Evolutionary conservation across 2,797 vertebrate species (phyloP).

Genomic region (Apogon hyalosoma): DNA sequence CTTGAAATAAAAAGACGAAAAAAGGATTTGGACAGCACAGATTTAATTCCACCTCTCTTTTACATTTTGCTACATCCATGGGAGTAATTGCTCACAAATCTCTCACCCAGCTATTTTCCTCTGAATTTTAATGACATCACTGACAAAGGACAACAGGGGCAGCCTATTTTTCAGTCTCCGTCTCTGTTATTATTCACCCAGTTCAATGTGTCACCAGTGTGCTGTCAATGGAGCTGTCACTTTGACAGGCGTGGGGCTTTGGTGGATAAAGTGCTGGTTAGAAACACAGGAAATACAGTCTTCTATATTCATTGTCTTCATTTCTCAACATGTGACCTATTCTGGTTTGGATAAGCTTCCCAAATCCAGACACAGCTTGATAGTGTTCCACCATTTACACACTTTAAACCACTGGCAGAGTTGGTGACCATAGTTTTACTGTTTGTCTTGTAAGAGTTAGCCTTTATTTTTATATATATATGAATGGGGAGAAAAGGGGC

Average conservation of each 20-base stretch:
- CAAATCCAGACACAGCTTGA: conserved; percentile 63
- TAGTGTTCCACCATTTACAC: conserved; percentile 43
- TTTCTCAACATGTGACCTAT: conserved; percentile 56
- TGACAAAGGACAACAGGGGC: conserved; percentile 58
- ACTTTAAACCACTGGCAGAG: conserved; percentile 39
- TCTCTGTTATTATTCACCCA: conserved; percentile 59
- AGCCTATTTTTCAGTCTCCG: conserved; percentile 51
- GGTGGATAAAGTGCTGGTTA: conserved; percentile 39
- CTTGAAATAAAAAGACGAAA: neutral
- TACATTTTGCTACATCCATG: conserved; percentile 27
- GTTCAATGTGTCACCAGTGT: conserved; percentile 63
- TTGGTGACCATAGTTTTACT: conserved; percentile 8
- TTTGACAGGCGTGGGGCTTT: conserved; percentile 44
- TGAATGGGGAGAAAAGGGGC: too few relatives aligned
- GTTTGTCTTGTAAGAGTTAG: neutral
- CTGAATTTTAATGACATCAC: conserved; percentile 59
- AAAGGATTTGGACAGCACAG: neutral
- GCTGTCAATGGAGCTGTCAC: conserved; percentile 69
- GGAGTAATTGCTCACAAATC: conserved; percentile 60
- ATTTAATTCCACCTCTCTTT: conserved; percentile 27
- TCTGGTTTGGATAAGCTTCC: conserved; percentile 59
- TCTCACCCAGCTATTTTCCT: conserved; percentile 45
- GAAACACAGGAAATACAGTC: conserved; percentile 68
- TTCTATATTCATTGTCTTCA: conserved; percentile 1
- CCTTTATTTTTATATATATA: conserved; percentile 16